phyloP scores from a whole-genome alignment of 2,113 vertebrate species.

The Corvus cornix region DNA sequence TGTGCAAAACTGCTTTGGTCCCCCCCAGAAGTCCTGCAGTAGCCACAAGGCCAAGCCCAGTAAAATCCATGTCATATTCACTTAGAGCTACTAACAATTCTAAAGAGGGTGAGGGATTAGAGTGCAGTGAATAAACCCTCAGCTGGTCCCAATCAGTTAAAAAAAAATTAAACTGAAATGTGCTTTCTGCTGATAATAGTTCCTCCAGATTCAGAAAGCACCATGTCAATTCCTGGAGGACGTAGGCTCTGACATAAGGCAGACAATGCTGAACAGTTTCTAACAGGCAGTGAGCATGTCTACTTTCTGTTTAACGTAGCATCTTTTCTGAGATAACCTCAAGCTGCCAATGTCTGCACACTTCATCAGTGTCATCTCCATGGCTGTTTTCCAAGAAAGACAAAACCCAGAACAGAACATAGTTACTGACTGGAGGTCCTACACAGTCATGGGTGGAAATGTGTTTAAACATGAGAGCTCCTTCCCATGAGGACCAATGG shows the following conservation, averaged over 20 bases:
- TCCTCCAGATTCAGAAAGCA: neutral
- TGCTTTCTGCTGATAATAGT: neutral
- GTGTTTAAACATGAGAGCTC: accelerated
- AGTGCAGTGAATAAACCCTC: neutral
- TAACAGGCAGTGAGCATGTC: neutral
- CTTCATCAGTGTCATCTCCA: neutral
- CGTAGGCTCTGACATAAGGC: neutral
- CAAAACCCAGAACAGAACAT: neutral
- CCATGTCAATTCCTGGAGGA: neutral
- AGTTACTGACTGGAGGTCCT: neutral
- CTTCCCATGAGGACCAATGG: neutral
- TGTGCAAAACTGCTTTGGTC: neutral
- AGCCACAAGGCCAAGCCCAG: neutral
- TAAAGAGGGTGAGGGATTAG: neutral
- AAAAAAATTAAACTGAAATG: neutral
- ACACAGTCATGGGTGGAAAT: accelerated
- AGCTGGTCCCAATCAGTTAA: neutral
- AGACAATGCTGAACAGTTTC: neutral
- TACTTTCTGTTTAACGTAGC: neutral
- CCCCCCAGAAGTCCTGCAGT: neutral
- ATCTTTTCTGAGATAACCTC: neutral
- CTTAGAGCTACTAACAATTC: neutral
- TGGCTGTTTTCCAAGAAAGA: neutral
- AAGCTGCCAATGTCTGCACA: neutral
- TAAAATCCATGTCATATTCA: neutral